Base-by-base conservation (phyloP, 2,888 invertebrate species). In the Cantharis rustica region DNA sequence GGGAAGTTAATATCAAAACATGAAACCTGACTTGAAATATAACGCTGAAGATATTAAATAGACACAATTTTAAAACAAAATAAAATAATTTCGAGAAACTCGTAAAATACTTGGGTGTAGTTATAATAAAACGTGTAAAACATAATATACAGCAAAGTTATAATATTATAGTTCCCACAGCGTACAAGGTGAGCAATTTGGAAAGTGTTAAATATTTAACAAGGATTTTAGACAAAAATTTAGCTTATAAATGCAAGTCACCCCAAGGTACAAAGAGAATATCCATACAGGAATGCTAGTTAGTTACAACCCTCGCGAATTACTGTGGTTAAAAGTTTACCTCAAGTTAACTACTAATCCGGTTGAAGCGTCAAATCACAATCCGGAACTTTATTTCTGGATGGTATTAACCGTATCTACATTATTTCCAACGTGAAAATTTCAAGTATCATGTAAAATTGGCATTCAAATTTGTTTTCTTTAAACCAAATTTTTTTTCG, bases 311-410 rank as follows among this genome's bases (percentile, higher is more conserved):
- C 64, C 64, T 66, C 20, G 13, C 64, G 64, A 66, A 66, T 66
- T n/a, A 66, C 16, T 71, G 71, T 71, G 71, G 71, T 26, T 16
- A 16, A 61, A 71, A 61, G 17, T 71, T 71, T 61, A 26, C 62
- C 20, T 61, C 61, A 71, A 71, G 71, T 71, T 71, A 62, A 62
- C 71, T 71, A 62, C 62, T 71, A 71, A 71, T 71, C 71, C 71
- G 13, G 20, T 27, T 71, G 16, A 71, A 71, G 64, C 62, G 26
- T 23, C 20, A 62, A 71, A 26, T 71, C 62, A 71, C 16, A 71
- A 23, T 62, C n/a, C n/a, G 7, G 4, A 31, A 31, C 31, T 31
- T 31, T 31, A 23, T 23, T 31, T 5, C 31, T 13, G 47, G n/a
- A 47, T 47, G n/a, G 9, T 47, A 47, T n/a, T 47, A 47, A 47